A percentile compares a stretch with the other conserved stretches of the same genome.
Conservation (phyloP, 2,113 vertebrate genomes). For the Zingel zingel region DNA sequence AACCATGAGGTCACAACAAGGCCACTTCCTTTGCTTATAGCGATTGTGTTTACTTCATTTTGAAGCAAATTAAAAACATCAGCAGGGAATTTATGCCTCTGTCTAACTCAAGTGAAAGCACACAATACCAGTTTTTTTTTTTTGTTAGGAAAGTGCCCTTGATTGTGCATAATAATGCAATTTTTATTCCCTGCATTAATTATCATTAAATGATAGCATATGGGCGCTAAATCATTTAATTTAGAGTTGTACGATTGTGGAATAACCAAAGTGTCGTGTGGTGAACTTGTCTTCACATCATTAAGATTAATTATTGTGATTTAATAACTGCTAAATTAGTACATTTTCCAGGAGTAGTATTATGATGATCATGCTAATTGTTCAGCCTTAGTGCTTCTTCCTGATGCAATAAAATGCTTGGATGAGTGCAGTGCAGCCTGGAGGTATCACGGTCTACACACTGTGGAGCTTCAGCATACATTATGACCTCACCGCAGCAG, state of each 20-base stretch:
- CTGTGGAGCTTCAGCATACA: background rate
- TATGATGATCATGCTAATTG: background rate
- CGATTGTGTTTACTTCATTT: background rate
- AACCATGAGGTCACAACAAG: background rate
- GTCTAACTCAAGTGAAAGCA: background rate
- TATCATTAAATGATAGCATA: background rate
- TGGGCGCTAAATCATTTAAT: background rate
- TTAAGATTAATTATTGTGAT: constrained; percentile 14
- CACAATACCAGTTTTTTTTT: background rate
- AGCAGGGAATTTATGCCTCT: background rate
- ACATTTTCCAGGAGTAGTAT: constrained; percentile 2
- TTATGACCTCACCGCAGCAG: constrained; percentile 55
- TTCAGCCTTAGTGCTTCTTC: background rate
- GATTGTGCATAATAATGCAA: background rate
- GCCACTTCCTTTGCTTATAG: background rate
- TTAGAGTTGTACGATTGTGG: background rate
- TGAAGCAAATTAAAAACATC: constrained; percentile 5
- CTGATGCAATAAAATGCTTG: constrained; percentile 1
- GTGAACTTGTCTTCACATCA: background rate
- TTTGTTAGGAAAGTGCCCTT: background rate
- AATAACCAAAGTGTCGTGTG: background rate
- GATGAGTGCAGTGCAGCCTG: background rate
- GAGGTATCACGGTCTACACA: constrained; percentile 27
- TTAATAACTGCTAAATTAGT: constrained; percentile 13
- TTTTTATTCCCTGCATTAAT: background rate